Evolutionary conservation across 1,140 invertebrate genomes (phyloP).

Genomic region (Magallana gigas): DNA sequence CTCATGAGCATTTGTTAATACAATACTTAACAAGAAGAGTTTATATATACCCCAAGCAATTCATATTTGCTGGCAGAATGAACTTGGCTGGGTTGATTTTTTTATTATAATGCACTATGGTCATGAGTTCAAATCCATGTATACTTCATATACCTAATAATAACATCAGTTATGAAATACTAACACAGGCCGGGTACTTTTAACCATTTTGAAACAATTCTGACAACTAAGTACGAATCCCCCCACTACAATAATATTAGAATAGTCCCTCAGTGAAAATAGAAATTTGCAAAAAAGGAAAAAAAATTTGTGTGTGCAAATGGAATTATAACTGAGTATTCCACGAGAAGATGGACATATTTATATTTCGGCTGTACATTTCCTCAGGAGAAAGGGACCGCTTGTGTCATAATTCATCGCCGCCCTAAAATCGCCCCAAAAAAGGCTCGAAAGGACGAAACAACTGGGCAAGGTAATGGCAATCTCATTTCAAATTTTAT

Average conservation of each 20-base stretch:
- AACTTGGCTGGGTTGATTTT: neutral
- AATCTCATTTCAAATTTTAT: slow-evolving; percentile 25
- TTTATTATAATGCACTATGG: slow-evolving; percentile 1
- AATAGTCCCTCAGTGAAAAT: neutral
- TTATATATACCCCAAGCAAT: neutral
- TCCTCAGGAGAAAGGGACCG: slow-evolving; percentile 18
- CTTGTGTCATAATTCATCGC: neutral
- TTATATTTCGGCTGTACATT: slow-evolving; percentile 1
- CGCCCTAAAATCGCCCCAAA: neutral
- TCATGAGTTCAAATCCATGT: slow-evolving; percentile 10
- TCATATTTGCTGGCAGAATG: neutral
- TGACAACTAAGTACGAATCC: neutral
- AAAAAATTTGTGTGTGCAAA: neutral
- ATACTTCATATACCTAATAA: neutral
- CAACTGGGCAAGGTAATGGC: neutral
- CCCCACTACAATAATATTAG: slow-evolving; percentile 32
- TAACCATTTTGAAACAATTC: neutral
- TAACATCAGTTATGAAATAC: slow-evolving; percentile 20
- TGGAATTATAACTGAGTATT: slow-evolving; percentile 4
- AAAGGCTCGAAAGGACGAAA: slow-evolving; percentile 11
- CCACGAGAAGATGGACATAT: neutral
- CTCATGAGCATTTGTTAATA: slow-evolving; percentile 14
- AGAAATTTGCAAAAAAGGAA: neutral
- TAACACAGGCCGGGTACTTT: slow-evolving; percentile 5
- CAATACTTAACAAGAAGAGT: neutral